Evolutionary conservation across 2,888 invertebrate genomes (phyloP), one percentile per base, ranked within the genome.

Genomic region (Thyatira batis): DNA sequence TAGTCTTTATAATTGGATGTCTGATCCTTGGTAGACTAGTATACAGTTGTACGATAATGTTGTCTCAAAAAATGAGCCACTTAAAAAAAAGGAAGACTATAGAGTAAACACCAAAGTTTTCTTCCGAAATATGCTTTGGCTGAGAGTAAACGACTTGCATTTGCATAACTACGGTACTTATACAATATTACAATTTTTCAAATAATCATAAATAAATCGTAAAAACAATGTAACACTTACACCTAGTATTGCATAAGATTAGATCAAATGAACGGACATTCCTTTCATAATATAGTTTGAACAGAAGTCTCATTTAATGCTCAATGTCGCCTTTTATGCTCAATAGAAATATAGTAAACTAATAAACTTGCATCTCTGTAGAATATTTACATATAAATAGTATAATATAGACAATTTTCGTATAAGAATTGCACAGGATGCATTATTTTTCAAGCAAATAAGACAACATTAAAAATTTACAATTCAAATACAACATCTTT

Each of bases 201-300:
- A 70, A 67, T 74, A 63, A 72, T 78, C 78, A 90, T 91, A 91
- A 90, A 89, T 89, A 89, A 85, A 84, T 85, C 83, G 85, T 85
- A 87, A 89, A 89, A 92, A 90, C 86, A 90, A 91, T 87, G 87
- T 87, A 92, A 91, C 92, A 92, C 92, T 92, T 92, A 92, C 69
- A 85, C 75, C 92, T 91, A 92, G 84, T 91, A 92, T 92, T 92
- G 92, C 92, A 90, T 90, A 89, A 87, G 87, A 89, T 85, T 73
- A 78, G 68, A 69, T 75, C 80, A 87, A 83, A 84, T 82, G 80
- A 89, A 87, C 77, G 84, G 81, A 84, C 76, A 73, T 72, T 71
- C 61, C 69, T 64, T 76, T 78, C 66, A 75, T 76, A 77, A 63
- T 73, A 75, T 78, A 75, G 72, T 79, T 75, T 78, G 76, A 78